These are phyloP conservation scores for Nematopogon swammerdamellus DNA, from an alignment of 2,888 invertebrate species.

Conservation along the genomic window DNA sequence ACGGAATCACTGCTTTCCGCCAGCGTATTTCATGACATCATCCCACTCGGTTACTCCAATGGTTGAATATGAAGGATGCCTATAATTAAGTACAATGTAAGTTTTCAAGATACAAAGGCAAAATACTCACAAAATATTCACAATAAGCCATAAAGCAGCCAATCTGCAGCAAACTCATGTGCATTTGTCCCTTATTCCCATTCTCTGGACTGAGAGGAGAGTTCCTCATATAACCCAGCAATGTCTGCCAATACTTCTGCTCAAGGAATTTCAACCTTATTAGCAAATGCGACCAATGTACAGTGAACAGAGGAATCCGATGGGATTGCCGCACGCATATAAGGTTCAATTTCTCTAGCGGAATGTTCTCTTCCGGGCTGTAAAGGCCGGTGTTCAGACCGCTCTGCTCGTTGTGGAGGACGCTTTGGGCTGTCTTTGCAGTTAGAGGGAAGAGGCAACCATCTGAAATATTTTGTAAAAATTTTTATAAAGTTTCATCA, in stretches of 20 bases:
- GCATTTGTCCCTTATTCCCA: conserved; percentile 37
- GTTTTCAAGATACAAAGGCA: too few species aligned
- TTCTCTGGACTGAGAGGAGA: conserved; percentile 30
- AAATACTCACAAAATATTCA: conserved; percentile 68
- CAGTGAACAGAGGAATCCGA: conserved; percentile 64
- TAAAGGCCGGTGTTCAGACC: conserved; percentile 46
- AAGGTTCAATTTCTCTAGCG: conserved; percentile 50
- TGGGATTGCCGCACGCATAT: conserved; percentile 59
- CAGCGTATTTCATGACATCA: too few species aligned
- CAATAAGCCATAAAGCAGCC: conserved; percentile 71
- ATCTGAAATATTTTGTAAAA: too few species aligned
- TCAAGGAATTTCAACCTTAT: conserved; percentile 70
- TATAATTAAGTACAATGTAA: too few species aligned
- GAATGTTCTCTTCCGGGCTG: conserved; percentile 49
- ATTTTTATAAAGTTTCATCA: too few species aligned
- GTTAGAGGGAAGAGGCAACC: conserved; percentile 43
- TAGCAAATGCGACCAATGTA: conserved; percentile 77
- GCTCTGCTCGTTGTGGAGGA: conserved; percentile 46
- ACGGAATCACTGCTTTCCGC: too few species aligned
- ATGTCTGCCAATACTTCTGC: conserved; percentile 65
- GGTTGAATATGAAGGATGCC: too few species aligned
- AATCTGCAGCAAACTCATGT: conserved; percentile 62
- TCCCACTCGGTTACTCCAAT: too few species aligned
- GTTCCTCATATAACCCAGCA: conserved; percentile 45
- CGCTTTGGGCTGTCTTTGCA: conserved; percentile 43